Conservation (phyloP, 2,888 invertebrate species). For the Cylloceria caligata region DNA sequence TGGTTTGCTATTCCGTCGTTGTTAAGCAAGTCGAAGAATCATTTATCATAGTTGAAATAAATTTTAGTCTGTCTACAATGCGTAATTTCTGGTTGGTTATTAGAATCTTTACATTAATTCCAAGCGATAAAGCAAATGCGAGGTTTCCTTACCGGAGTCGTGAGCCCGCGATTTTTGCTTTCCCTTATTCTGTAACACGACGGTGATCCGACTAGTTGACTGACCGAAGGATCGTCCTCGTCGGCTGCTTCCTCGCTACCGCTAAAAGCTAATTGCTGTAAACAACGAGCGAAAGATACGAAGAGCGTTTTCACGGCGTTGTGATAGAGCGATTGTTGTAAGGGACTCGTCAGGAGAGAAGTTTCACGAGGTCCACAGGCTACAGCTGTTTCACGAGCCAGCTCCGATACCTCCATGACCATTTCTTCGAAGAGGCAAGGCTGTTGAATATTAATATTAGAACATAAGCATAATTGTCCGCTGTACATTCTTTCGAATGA, state of each 20-base stretch:
- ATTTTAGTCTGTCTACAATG: too few relatives aligned
- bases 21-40: too few relatives aligned
- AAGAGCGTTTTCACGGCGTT: constrained; percentile 81
- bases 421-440: constrained; percentile 91
- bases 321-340: constrained; percentile 80
- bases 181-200: constrained; percentile 83
- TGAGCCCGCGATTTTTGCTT: constrained; percentile 77
- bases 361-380: constrained; percentile 89
- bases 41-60: too few relatives aligned
- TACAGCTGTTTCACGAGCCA: constrained; percentile 89
- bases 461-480: neutral
- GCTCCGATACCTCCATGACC: constrained; percentile 90
- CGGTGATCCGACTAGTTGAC: constrained; percentile 88
- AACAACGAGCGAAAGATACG: constrained; percentile 85
- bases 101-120: too few relatives aligned
- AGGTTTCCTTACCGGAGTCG: constrained; percentile 75
- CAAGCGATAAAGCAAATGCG: neutral
- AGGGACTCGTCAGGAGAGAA: constrained; percentile 86
- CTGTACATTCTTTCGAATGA: too few relatives aligned
- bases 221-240: constrained; percentile 86
- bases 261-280: constrained; percentile 90
- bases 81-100: too few relatives aligned
- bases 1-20: too few relatives aligned
- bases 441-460: constrained; percentile 80
- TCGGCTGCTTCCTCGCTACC: constrained; percentile 88